These are phyloP conservation scores for Drosophila tani DNA, from an alignment of 1,140 invertebrate species.

Conservation along the genomic window DNA sequence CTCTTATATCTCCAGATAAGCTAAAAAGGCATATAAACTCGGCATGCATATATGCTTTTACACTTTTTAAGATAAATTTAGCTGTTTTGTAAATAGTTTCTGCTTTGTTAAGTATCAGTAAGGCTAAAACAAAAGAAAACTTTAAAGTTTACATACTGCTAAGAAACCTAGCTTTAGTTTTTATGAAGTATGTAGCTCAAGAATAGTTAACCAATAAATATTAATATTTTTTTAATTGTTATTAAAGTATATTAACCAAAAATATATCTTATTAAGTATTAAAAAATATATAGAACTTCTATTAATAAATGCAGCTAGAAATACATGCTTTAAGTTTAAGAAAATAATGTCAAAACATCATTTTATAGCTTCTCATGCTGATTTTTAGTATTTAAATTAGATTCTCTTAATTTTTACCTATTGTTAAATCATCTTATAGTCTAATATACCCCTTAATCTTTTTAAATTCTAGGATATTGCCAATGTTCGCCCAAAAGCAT, in stretches of 20 bases:
- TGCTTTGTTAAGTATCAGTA: not conserved
- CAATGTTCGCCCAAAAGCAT: slow-evolving; percentile 53
- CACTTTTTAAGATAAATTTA: slow-evolving; percentile 6
- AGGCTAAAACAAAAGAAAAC: not conserved
- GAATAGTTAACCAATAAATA: not conserved
- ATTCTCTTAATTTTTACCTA: not conserved
- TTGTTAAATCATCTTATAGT: not conserved
- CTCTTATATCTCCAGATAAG: not conserved
- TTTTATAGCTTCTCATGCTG: too few relatives aligned
- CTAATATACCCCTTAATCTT: slow-evolving; percentile 18
- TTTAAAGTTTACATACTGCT: not conserved
- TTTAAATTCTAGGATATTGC: slow-evolving; percentile 12
- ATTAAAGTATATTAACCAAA: not conserved
- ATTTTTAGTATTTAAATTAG: not conserved
- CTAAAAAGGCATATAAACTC: not conserved
- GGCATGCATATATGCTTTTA: slow-evolving; percentile 13
- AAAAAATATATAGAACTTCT: too few relatives aligned
- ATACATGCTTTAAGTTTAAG: not conserved
- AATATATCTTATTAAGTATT: too few relatives aligned
- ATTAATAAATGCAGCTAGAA: not conserved
- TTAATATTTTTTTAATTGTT: too few relatives aligned
- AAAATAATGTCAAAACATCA: too few relatives aligned
- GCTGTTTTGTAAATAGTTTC: not conserved
- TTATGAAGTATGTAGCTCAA: not conserved
- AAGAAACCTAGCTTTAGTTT: not conserved